Evolutionary conservation across 2,113 vertebrate species (phyloP).

Genomic region (Gopherus flavomarginatus): DNA sequence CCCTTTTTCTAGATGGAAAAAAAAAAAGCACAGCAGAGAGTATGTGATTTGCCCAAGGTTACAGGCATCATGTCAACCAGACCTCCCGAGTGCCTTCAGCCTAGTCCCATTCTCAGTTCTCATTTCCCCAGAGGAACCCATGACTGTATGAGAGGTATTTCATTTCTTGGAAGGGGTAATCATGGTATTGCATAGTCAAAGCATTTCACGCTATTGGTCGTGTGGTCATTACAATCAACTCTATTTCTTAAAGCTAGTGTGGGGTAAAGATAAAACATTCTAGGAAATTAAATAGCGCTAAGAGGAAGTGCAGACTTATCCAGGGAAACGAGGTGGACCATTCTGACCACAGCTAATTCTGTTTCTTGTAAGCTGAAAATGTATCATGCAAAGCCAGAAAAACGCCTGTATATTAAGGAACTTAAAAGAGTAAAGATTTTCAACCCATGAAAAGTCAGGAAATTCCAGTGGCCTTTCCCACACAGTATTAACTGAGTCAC

Average conservation of each 20-base stretch:
- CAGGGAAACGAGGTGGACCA: background rate
- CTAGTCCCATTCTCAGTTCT: background rate
- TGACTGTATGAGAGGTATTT: background rate
- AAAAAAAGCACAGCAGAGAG: no score
- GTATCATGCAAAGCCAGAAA: background rate
- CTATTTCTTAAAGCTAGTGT: background rate
- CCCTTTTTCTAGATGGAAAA: background rate
- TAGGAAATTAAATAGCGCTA: background rate
- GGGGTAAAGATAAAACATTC: background rate
- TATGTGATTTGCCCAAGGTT: background rate
- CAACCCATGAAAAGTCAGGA: background rate
- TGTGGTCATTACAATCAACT: rapidly evolving
- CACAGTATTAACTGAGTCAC: background rate
- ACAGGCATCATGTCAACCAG: background rate
- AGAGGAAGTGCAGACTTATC: background rate
- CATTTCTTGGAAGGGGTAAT: background rate
- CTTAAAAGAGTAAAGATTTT: background rate
- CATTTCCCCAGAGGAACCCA: background rate
- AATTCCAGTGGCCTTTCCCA: background rate
- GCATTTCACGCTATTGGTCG: background rate
- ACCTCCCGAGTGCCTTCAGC: background rate
- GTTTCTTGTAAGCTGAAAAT: background rate
- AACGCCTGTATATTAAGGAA: background rate
- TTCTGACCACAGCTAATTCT: background rate
- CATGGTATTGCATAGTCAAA: background rate